Base-by-base conservation (phyloP, 2,888 invertebrate species). In the Phengaris arion region DNA sequence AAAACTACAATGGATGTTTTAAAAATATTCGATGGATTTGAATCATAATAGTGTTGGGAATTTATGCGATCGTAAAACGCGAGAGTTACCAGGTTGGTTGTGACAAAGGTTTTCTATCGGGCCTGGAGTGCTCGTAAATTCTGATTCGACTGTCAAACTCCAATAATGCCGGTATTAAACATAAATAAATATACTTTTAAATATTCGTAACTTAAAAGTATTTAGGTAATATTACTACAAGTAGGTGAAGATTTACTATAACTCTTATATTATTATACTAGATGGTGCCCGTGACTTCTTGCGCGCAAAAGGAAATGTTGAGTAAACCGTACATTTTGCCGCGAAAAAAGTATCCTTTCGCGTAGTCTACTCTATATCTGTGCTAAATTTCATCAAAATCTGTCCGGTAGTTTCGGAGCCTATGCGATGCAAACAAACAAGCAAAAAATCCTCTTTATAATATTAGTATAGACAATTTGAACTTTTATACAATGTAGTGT, bases 21-120 rank as follows among this genome's bases (percentile, higher is more conserved):
- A 22, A 51, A 52, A 88, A 89, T 88, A 89, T 87, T 88, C 87
- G 83, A 84, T 83, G 85, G 85, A 93, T 93, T 93, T 93, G 92
- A 93, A 93, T 93, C 87, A 93, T 92, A 93, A 93, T 93, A 90
- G 93, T 90, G 88, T 91, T 92, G 85, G 86, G 91, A 93, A 93
- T 93, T 93, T 93, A 93, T 93, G 91, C 87, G 90, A 83, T 92
- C 92, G 88, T 93, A 93, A 93, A 93, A 86, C 83, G 83, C 81
- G 85, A 87, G 91, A 89, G 91, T 89, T 89, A 85, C 87, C 85
- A 85, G 85, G 86, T 84, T 87, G 85, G 87, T 85, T 87, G 89
- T 91, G 90, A 91, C 92, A 90, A 91, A 90, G 87, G 90, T 85
- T 88, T 87, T 92, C 92, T 92, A 91, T 90, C 90, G 89, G 78